Base-by-base conservation (phyloP, 2,113 vertebrate species). In the Tachycineta bicolor region DNA sequence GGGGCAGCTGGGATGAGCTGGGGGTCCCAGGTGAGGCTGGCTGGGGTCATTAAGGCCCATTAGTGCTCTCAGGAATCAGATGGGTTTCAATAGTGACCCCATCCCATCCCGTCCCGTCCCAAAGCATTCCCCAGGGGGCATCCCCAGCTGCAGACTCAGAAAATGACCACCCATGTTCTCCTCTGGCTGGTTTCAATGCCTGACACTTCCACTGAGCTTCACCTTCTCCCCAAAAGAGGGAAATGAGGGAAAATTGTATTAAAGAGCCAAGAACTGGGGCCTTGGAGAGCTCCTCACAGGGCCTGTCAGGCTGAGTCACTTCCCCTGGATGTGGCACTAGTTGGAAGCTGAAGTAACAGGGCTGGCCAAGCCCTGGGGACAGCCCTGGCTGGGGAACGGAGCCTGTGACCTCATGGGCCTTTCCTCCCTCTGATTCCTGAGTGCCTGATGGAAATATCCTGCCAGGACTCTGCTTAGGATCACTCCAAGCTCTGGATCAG, bases 171-270 rank as follows among this genome's bases (percentile, higher is more conserved):
- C 26, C 4, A 0, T 41, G 2, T 19, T 68, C 33, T 79, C 44
- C 56, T 59, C 53, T 80, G 62, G 25, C 44, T 70, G 0, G 0
- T 18, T 19, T 6, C 4, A 8, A 11, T 3, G 0, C 2, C 4
- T 22, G 58, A 39, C 49, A 22, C 33, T 70, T 5, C 2, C 18
- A 12, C 13, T 15, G 17, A 41, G 31, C 20, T 86, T 59, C 33
- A 25, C 0, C 0, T 76, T 63, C 56, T 79, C 34, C 63, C 26
- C 49, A 55, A 12, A 44, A 25, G 21, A 75, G 29, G 43, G 24
- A 87, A 77, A 77, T 9, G 31, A 91, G 24, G 62, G 46, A 34
- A 71, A 83, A 52, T 60, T 5, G 22, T 14, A 18, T 41, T 24
- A 79, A 84, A 71, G 10, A 26, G 43, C 2, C 1, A 11, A 39